These are phyloP conservation scores for Tetramorium parvispinum DNA, from an alignment of 1,140 invertebrate species.

Conservation along the genomic window DNA sequence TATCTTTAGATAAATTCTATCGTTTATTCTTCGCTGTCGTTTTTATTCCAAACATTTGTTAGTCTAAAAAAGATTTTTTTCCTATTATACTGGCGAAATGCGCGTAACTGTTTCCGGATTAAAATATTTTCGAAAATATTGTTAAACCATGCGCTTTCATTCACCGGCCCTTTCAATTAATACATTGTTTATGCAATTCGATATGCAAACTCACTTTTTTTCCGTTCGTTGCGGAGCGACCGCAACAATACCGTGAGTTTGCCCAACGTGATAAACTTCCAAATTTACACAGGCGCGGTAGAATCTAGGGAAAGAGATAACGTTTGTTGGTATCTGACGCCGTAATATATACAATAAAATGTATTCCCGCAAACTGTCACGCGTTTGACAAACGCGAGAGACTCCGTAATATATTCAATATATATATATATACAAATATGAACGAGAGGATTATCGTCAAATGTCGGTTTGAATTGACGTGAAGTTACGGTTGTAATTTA, in stretches of 20 bases:
- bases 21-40: background rate
- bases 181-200: conserved; percentile 61
- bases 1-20: conserved; percentile 17
- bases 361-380: conserved; percentile 57
- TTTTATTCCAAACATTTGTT: conserved; percentile 44
- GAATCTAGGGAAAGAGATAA: conserved; percentile 60
- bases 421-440: conserved; percentile 47
- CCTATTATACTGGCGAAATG: conserved; percentile 15
- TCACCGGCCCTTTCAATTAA: conserved; percentile 56
- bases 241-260: conserved; percentile 59
- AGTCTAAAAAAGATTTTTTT: conserved; percentile 11
- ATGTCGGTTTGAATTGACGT: conserved; percentile 32
- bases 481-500: conserved; percentile 32
- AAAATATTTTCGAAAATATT: conserved; percentile 54
- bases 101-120: conserved; percentile 2
- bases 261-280: conserved; percentile 56
- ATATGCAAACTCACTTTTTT: conserved; percentile 57
- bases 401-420: conserved; percentile 45
- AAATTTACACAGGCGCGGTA: conserved; percentile 51
- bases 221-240: conserved; percentile 30
- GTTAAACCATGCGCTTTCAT: conserved; percentile 59
- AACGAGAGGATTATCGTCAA: conserved; percentile 42
- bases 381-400: conserved; percentile 46
- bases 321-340: conserved; percentile 42
- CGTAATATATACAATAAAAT: conserved; percentile 63